Percentiles rank a stretch among this genome's conserved stretches.
Conservation (phyloP, 2,113 vertebrate species). For the Turnix velox region DNA sequence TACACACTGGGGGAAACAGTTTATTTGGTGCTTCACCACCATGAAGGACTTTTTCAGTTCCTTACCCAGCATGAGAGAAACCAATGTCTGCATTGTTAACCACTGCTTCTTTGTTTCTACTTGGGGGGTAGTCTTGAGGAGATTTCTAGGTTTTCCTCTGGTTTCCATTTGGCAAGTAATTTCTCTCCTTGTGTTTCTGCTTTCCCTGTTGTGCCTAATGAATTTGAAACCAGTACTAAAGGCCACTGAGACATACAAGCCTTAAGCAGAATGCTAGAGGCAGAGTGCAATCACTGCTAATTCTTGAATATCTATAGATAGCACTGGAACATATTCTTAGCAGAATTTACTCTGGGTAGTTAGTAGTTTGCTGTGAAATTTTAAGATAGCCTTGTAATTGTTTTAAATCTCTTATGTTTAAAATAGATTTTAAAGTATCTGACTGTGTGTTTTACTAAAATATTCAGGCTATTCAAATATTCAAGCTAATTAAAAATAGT, state of each 20-base stretch:
- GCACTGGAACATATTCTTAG: background rate
- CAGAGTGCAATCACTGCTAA: background rate
- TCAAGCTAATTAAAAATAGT: slow-evolving; percentile 19
- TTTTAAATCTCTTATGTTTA: slow-evolving; percentile 7
- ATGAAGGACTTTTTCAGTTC: background rate
- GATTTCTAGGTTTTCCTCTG: background rate
- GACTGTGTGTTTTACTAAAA: slow-evolving; percentile 20
- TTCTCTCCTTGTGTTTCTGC: background rate
- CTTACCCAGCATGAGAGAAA: background rate
- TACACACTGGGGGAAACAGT: background rate
- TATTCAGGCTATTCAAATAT: slow-evolving; percentile 16
- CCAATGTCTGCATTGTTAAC: fast-evolving
- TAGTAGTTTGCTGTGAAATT: background rate
- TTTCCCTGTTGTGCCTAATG: background rate
- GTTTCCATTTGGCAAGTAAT: background rate
- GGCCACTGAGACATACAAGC: background rate
- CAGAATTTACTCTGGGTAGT: background rate
- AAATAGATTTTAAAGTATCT: slow-evolving; percentile 4
- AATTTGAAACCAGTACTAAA: background rate
- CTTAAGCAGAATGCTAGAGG: background rate
- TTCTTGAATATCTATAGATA: background rate
- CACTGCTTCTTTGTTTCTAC: background rate
- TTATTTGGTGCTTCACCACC: background rate
- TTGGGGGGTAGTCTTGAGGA: background rate
- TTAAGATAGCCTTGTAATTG: background rate